Percentiles rank a stretch among this genome's conserved stretches.
Evolutionary conservation across 2,888 invertebrate species (phyloP).

Genomic region (Erebia epiphron): DNA sequence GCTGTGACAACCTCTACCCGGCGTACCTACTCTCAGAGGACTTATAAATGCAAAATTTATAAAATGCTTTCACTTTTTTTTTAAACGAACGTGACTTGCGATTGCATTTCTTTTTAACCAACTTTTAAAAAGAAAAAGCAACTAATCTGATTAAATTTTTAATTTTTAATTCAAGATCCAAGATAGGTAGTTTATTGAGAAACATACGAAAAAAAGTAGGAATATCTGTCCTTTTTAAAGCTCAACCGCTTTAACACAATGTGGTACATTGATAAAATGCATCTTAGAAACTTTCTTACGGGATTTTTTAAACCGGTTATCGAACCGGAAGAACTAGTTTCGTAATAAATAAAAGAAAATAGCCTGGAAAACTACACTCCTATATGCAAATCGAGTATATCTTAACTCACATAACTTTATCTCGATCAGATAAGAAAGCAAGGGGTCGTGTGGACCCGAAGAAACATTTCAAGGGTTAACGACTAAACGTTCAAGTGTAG

Average conservation of each 20-base stretch:
- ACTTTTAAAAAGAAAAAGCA: neutral
- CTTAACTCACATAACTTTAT: slow-evolving; percentile 42
- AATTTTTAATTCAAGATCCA: neutral
- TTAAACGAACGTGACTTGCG: slow-evolving; percentile 14
- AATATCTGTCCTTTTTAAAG: too few relatives aligned
- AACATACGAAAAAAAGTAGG: too few relatives aligned
- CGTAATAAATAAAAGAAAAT: neutral
- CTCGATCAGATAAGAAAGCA: slow-evolving; percentile 56
- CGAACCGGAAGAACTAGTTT: too few relatives aligned
- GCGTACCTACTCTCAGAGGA: slow-evolving; percentile 26
- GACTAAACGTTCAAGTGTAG: slow-evolving; percentile 50
- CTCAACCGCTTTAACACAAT: too few relatives aligned
- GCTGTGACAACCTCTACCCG: slow-evolving; percentile 8
- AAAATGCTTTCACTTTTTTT: slow-evolving; percentile 30
- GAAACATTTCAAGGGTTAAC: slow-evolving; percentile 51
- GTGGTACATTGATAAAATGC: neutral
- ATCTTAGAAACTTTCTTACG: neutral
- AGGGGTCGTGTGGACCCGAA: slow-evolving; percentile 56
- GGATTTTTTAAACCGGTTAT: neutral
- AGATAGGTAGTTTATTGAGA: neutral
- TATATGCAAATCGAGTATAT: neutral
- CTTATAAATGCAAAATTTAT: slow-evolving; percentile 39
- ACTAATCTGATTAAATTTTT: neutral
- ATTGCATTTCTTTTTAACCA: slow-evolving; percentile 13
- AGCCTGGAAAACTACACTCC: neutral